Conservation (phyloP, 2,797 vertebrate species). For the Ceyx erithaca region DNA sequence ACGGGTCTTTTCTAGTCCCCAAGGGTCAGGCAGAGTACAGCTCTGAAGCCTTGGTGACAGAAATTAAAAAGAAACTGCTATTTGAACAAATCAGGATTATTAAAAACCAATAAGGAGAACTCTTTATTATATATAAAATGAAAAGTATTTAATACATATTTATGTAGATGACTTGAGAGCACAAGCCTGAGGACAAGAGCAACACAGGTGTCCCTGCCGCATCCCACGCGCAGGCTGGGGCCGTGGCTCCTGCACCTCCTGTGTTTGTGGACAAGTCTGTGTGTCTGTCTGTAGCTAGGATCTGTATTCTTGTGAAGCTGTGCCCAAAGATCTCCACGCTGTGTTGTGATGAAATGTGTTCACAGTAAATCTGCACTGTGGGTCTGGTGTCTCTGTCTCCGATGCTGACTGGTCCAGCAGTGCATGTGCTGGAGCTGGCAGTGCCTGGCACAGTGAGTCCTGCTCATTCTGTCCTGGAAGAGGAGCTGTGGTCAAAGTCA, state of each 20-base stretch:
- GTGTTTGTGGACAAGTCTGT: conserved; percentile 34
- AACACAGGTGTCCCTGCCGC: conserved; percentile 18
- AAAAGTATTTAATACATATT: conserved; percentile 74
- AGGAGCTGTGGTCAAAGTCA: not conserved
- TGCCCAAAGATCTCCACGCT: conserved; percentile 76
- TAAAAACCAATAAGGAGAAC: conserved; percentile 69
- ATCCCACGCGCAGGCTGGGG: not conserved
- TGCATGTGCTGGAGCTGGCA: not conserved
- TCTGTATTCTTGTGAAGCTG: conserved; percentile 73
- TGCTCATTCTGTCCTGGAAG: not conserved
- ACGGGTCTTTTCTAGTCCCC: not conserved
- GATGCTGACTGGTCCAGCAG: not conserved
- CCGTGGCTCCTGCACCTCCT: conserved; percentile 20
- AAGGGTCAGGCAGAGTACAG: not conserved
- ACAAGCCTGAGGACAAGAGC: conserved; percentile 41
- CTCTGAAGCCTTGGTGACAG: conserved; percentile 41
- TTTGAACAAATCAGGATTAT: conserved; percentile 74
- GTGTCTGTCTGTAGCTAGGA: conserved; percentile 64
- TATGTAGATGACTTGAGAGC: conserved; percentile 58
- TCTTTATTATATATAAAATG: conserved; percentile 74
- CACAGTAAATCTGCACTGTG: conserved; percentile 62
- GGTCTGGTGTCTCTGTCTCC: not conserved
- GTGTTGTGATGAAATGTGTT: conserved; percentile 55
- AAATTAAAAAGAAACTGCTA: conserved; percentile 33
- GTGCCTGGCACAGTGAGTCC: not conserved